phyloP scores from a whole-genome alignment of 2,113 vertebrate genomes.

The Perca flavescens region DNA sequence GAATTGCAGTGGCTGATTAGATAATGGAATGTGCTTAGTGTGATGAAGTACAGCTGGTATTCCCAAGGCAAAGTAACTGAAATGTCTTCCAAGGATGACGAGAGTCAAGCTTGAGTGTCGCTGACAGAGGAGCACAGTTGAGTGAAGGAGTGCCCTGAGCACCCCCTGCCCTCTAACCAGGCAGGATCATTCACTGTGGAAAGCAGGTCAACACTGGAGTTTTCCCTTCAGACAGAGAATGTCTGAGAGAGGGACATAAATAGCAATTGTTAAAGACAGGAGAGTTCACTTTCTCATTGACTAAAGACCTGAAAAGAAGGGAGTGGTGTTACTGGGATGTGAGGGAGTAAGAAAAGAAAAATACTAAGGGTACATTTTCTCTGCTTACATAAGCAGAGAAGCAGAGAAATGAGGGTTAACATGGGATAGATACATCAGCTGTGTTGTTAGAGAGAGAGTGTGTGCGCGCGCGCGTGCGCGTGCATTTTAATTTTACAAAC shows the following conservation, averaged over 20 bases:
- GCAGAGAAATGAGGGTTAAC: background rate
- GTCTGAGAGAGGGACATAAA: conserved; percentile 60
- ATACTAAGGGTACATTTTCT: background rate
- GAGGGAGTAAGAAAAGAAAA: background rate
- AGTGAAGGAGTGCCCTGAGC: conserved; percentile 39
- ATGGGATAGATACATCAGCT: background rate
- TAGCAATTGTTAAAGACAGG: conserved; percentile 59
- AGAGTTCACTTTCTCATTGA: conserved; percentile 59
- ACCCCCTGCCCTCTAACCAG: conserved; percentile 37
- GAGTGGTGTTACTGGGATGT: conserved; percentile 14
- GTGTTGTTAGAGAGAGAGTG: background rate
- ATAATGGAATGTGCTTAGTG: conserved; percentile 25
- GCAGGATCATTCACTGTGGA: conserved; percentile 57
- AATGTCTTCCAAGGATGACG: conserved; percentile 32
- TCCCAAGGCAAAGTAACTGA: conserved; percentile 24
- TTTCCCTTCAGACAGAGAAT: conserved; percentile 61
- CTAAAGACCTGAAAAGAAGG: conserved; percentile 22
- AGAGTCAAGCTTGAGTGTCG: conserved; percentile 27
- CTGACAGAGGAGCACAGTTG: conserved; percentile 39
- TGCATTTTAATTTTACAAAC: conserved; percentile 18
- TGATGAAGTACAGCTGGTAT: conserved; percentile 32
- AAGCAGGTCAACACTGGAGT: conserved; percentile 72
- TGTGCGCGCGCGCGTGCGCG: background rate
- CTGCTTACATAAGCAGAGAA: background rate
- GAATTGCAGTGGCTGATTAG: conserved; percentile 27